Percentiles rank a stretch among this genome's conserved stretches.
Evolutionary conservation across 2,888 invertebrate species (phyloP).

Genomic region (Autographa pulchrina): DNA sequence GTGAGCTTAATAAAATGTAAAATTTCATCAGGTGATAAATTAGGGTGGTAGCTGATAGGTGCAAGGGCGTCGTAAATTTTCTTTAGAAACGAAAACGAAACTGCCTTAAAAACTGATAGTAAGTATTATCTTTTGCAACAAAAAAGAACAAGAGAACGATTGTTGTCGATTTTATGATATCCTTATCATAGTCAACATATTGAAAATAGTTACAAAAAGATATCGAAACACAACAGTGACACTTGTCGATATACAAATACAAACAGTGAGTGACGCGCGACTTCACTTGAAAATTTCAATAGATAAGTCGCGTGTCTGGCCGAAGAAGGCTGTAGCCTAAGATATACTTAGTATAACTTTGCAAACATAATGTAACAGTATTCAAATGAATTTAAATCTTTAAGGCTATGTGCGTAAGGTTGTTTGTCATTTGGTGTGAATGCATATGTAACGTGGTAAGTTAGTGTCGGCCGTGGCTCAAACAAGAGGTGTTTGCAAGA

Average conservation of each 20-base stretch:
- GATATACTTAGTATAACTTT: constrained; percentile 58
- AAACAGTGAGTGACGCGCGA: constrained; percentile 83
- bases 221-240: constrained; percentile 75
- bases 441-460: constrained; percentile 58
- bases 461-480: constrained; percentile 81
- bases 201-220: constrained; percentile 65
- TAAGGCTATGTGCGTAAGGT: constrained; percentile 50
- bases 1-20: no score
- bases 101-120: neutral
- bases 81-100: neutral
- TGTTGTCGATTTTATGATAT: constrained; percentile 40
- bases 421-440: constrained; percentile 30
- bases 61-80: neutral
- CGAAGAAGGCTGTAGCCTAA: constrained; percentile 67
- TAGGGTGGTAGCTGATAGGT: neutral
- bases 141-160: constrained; percentile 16
- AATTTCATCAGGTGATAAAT: neutral
- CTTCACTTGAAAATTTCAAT: constrained; percentile 83
- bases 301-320: constrained; percentile 84
- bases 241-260: constrained; percentile 80
- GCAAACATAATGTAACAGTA: constrained; percentile 40
- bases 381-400: constrained; percentile 15
- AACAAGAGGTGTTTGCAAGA: constrained; percentile 87
- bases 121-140: constrained; percentile 10
- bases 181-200: constrained; percentile 62